These are phyloP conservation scores for Octodon degus DNA, from an alignment of 2,113 vertebrate genomes.

Conservation along the genomic window DNA sequence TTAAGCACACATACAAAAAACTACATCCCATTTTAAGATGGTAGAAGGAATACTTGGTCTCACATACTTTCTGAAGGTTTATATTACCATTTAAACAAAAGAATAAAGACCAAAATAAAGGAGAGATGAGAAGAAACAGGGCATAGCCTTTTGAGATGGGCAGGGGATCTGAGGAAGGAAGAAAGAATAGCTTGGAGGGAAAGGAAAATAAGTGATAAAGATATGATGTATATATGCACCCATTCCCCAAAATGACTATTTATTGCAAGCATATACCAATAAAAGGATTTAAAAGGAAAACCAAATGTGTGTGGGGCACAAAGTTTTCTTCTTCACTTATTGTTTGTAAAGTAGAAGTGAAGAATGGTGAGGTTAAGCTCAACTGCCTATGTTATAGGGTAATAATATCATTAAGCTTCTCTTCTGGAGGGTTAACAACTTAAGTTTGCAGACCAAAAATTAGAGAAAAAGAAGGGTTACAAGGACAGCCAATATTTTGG, in stretches of 20 bases:
- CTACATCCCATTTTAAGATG: slow-evolving; percentile 19
- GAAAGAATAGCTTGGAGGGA: neutral
- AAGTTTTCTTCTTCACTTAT: neutral
- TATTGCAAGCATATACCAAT: neutral
- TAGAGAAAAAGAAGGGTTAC: too few relatives aligned
- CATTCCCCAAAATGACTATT: neutral
- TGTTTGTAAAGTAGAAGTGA: slow-evolving; percentile 42
- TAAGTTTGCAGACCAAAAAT: too few relatives aligned
- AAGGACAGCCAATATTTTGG: too few relatives aligned
- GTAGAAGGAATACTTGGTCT: neutral
- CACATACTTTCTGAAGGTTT: slow-evolving; percentile 34
- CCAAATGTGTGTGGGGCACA: neutral
- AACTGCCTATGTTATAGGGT: too few relatives aligned
- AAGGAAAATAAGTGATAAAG: neutral
- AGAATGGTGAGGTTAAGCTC: neutral
- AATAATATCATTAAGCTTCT: too few relatives aligned
- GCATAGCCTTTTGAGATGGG: neutral
- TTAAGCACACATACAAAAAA: slow-evolving; percentile 34
- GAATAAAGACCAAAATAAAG: neutral
- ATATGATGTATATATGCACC: neutral
- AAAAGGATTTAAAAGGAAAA: neutral
- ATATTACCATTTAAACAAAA: slow-evolving; percentile 49
- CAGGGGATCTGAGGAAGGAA: neutral
- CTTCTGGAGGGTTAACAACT: too few relatives aligned
- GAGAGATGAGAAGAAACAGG: neutral